Evolutionary conservation across 2,797 vertebrate species (phyloP).

Genomic region (Malurus leucopterus): DNA sequence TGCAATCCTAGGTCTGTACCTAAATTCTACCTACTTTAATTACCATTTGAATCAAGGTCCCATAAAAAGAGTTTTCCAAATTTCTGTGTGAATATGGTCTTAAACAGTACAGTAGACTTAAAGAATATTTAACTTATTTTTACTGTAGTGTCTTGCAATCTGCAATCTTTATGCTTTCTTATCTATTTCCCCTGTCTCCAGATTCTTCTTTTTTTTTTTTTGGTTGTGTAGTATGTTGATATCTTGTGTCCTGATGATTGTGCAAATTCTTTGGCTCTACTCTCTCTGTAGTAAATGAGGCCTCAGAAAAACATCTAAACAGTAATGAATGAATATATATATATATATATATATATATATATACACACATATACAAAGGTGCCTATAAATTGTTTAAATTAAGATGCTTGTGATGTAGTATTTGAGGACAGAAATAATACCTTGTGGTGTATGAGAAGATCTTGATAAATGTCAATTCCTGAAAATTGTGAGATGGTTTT

Average conservation of each 20-base stretch:
- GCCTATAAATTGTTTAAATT: not conserved
- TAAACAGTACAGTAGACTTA: not conserved
- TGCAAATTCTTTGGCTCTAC: not conserved
- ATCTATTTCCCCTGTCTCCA: not conserved
- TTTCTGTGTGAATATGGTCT: not conserved
- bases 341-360: not conserved
- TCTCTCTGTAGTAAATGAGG: not conserved
- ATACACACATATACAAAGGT: not conserved
- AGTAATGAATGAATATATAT: not conserved
- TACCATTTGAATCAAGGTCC: not conserved
- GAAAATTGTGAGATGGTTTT: not conserved
- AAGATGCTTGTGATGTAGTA: not conserved
- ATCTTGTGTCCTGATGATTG: not conserved
- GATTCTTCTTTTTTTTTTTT: not conserved
- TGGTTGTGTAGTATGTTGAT: not conserved
- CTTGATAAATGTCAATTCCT: not conserved
- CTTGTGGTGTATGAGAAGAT: not conserved
- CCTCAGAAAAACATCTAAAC: not conserved
- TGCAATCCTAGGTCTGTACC: not conserved
- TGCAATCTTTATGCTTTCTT: not conserved
- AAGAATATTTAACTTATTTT: not conserved
- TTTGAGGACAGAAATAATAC: not conserved
- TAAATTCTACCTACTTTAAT: not conserved
- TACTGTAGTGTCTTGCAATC: fast-evolving
- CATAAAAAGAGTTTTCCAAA: not conserved